Percentiles rank a stretch among this genome's conserved stretches.
phyloP scores from a whole-genome alignment of 2,797 vertebrate genomes.

The Acipenser transmontanus region DNA sequence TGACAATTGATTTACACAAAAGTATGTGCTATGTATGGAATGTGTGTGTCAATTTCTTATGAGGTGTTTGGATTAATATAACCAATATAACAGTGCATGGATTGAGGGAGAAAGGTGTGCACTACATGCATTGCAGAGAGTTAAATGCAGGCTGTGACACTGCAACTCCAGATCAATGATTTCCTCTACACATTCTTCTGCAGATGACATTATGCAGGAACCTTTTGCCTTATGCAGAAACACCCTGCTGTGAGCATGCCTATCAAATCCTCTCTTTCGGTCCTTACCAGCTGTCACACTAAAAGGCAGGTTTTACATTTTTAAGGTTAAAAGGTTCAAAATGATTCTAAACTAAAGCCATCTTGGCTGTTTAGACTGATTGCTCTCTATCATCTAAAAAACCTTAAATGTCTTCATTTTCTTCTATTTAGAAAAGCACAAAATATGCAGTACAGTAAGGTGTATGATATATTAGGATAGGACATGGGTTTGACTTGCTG shows the following conservation, averaged over 20 bases:
- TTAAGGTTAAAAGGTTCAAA: constrained; percentile 39
- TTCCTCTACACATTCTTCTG: constrained; percentile 60
- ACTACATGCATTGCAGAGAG: background rate
- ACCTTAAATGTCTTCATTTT: constrained; percentile 8
- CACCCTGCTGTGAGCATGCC: constrained; percentile 81
- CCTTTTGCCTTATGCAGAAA: constrained; percentile 66
- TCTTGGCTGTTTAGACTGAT: constrained; percentile 35
- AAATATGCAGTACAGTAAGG: background rate
- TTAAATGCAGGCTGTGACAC: constrained; percentile 12
- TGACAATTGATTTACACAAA: too few relatives aligned
- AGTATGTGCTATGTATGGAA: too few relatives aligned
- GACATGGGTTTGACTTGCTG: too few relatives aligned
- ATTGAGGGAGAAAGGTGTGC: too few relatives aligned
- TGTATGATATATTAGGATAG: too few relatives aligned
- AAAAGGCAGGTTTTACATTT: constrained; percentile 39
- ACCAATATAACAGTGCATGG: too few relatives aligned
- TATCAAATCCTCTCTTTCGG: constrained; percentile 82
- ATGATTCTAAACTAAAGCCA: constrained; percentile 28
- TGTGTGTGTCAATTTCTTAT: too few relatives aligned
- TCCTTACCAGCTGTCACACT: constrained; percentile 52
- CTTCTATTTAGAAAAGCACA: background rate
- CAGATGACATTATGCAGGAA: constrained; percentile 70
- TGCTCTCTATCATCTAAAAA: constrained; percentile 36
- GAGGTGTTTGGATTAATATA: too few relatives aligned
- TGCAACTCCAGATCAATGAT: constrained; percentile 23